Conservation (phyloP, 2,888 invertebrate genomes). For the Tridacna gigas region DNA sequence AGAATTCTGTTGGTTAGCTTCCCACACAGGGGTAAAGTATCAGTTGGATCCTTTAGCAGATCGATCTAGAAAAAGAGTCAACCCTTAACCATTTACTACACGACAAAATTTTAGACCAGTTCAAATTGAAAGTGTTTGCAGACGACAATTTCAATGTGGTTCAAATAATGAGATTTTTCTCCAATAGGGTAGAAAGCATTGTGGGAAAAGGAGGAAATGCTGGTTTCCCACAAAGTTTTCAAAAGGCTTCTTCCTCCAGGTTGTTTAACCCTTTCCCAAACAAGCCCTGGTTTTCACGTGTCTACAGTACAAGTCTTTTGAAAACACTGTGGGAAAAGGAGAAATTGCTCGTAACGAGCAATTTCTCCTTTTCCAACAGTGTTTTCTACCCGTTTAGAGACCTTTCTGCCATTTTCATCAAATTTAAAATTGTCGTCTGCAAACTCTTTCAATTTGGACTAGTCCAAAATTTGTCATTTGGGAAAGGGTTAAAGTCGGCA, state of each 20-base stretch:
- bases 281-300: neutral
- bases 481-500: no score
- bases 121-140: no score
- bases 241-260: no score
- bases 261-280: no score
- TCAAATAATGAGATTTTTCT: no score
- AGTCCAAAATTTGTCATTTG: no score
- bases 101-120: neutral
- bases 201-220: neutral
- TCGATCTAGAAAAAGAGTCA: slow-evolving; percentile 86
- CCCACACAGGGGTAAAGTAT: slow-evolving; percentile 90
- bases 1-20: slow-evolving; percentile 88
- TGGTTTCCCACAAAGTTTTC: no score
- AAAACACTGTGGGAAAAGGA: neutral
- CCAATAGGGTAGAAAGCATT: no score
- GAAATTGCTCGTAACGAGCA: neutral
- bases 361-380: neutral
- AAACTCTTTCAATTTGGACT: no score
- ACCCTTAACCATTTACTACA: neutral
- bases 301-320: neutral
- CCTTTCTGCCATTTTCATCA: neutral
- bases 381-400: neutral
- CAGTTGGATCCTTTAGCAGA: slow-evolving; percentile 88
- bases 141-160: no score
- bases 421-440: no score